Conservation (phyloP, 35 echinoderm and acorn worm genomes). For the Holothuria glaberrima region DNA sequence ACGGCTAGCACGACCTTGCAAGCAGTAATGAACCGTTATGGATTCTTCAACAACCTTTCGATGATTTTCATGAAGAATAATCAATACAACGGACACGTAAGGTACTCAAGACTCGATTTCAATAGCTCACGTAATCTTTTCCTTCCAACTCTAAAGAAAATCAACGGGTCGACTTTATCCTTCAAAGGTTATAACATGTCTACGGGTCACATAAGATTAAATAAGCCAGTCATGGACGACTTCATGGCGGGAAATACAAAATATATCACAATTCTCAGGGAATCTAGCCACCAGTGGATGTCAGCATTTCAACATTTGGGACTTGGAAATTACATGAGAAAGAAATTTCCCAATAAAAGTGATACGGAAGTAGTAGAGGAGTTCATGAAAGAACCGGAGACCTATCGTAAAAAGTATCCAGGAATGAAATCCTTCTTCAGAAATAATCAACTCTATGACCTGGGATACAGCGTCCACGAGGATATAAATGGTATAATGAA, state of each 20-base stretch:
- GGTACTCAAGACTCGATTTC: too few species aligned
- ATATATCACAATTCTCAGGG: conserved; percentile 71
- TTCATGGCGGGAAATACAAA: conserved; percentile 40
- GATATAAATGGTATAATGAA: not conserved
- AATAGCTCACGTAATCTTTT: not conserved
- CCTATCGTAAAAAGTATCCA: not conserved
- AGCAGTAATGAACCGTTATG: conserved; percentile 61
- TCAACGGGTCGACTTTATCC: not conserved
- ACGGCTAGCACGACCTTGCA: conserved; percentile 69
- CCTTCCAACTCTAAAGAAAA: not conserved
- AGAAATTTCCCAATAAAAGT: not conserved
- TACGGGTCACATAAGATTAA: conserved; percentile 14
- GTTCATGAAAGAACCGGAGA: conserved; percentile 7
- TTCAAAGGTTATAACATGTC: conserved; percentile 76
- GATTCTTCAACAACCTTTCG: conserved; percentile 38
- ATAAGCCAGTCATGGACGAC: not conserved
- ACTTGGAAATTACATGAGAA: not conserved
- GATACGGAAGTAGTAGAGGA: conserved; percentile 6
- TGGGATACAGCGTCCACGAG: not conserved
- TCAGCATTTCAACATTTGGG: conserved; percentile 67
- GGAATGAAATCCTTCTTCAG: conserved; percentile 10
- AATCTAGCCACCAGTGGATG: conserved; percentile 61
- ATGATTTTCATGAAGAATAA: not conserved
- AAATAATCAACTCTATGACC: conserved; percentile 66
- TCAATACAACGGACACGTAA: too few species aligned